Conservation (phyloP, 2,797 vertebrate genomes). For the Poecile montanus region DNA sequence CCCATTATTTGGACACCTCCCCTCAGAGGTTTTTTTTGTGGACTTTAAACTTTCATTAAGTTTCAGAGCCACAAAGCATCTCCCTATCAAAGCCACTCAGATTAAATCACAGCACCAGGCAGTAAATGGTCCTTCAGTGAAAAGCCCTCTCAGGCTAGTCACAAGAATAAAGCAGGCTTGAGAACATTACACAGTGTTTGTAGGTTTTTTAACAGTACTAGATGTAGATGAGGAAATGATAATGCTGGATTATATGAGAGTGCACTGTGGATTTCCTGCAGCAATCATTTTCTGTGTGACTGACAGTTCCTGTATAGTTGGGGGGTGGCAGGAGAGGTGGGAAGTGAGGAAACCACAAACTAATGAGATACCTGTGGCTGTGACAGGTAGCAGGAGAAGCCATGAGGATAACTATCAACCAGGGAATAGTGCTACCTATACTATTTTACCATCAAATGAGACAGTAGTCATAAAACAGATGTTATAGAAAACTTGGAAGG, state of each 20-base stretch:
- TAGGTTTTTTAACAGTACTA: neutral
- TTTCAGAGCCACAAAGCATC: neutral
- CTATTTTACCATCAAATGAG: neutral
- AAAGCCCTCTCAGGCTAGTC: neutral
- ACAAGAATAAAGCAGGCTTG: neutral
- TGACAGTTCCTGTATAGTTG: neutral
- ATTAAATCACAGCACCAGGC: neutral
- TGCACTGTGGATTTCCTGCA: neutral
- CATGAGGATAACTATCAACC: neutral
- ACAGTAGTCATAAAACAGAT: neutral
- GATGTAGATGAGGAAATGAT: constrained; percentile 34
- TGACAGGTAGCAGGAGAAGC: neutral
- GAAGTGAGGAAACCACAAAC: neutral
- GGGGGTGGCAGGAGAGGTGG: neutral
- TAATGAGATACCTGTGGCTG: neutral
- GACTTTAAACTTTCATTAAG: neutral
- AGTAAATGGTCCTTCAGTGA: neutral
- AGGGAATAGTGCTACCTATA: neutral
- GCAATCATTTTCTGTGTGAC: neutral
- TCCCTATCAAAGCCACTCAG: neutral
- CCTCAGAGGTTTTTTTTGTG: neutral
- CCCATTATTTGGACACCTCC: neutral
- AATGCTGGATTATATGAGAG: neutral
- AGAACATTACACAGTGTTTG: neutral
- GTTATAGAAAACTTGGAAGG: neutral